Conservation (phyloP, 2,888 invertebrate species). For the Drosophila mayaguana region DNA sequence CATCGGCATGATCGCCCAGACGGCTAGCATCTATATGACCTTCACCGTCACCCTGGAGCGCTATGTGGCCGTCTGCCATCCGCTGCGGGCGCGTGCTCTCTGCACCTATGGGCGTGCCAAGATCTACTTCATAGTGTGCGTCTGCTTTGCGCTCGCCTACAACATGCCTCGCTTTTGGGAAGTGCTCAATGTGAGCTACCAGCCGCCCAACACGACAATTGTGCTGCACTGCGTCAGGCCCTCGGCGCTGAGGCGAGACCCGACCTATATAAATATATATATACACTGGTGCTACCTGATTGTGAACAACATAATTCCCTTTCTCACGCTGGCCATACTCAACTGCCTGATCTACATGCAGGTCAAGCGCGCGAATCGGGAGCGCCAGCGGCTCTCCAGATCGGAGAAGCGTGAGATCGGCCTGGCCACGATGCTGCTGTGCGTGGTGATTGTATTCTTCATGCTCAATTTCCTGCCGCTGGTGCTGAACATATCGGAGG, state of each 20-base stretch:
- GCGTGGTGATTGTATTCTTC: constrained; percentile 97
- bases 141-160: constrained; percentile 92
- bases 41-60: constrained; percentile 96
- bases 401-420: constrained; percentile 96
- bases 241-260: constrained; percentile 89
- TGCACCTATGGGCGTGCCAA: constrained; percentile 95
- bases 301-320: constrained; percentile 97
- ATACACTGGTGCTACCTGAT: constrained; percentile 97
- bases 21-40: constrained; percentile 96
- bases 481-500: constrained; percentile 94
- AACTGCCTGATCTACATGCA: constrained; percentile 96
- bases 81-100: constrained; percentile 93
- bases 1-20: constrained; percentile 94
- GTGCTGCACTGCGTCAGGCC: constrained; percentile 90
- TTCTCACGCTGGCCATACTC: constrained; percentile 93
- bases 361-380: constrained; percentile 94
- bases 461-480: constrained; percentile 95
- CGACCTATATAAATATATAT: constrained; percentile 93
- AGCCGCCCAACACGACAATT: constrained; percentile 85
- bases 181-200: constrained; percentile 86
- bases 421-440: constrained; percentile 96
- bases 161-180: constrained; percentile 94
- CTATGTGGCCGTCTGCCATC: constrained; percentile 97
- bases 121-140: constrained; percentile 93
- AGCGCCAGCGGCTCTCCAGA: constrained; percentile 94